Percentiles rank a stretch among this genome's conserved stretches.
Evolutionary conservation across 2,888 invertebrate genomes (phyloP).

Genomic region (Lepidocyrtinus sp.): DNA sequence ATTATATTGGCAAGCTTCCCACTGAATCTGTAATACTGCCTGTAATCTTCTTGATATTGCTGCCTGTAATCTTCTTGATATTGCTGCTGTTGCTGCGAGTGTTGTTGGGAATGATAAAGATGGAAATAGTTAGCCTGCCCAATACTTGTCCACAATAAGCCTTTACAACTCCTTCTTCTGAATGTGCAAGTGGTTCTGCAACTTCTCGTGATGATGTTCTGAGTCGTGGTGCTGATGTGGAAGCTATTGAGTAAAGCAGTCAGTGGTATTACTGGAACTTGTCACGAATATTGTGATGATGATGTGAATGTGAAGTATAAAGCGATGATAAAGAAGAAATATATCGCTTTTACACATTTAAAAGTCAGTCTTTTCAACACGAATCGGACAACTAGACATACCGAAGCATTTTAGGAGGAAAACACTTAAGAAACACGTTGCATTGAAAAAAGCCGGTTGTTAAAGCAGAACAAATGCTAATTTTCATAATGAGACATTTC

Average conservation of each 20-base stretch:
- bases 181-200: slow-evolving; percentile 13
- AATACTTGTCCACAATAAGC: slow-evolving; percentile 9
- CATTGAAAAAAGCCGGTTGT: not conserved
- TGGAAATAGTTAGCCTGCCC: slow-evolving; percentile 2
- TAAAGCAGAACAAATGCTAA: slow-evolving; percentile 4
- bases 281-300: slow-evolving; percentile 3
- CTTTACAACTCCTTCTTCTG: not conserved
- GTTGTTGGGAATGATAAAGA: not conserved
- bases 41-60: slow-evolving; percentile 1
- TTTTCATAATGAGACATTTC: no score
- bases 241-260: not conserved
- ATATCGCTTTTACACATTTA: not conserved
- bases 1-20: not conserved
- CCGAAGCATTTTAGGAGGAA: not conserved
- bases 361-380: no score
- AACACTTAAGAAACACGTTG: slow-evolving; percentile 2
- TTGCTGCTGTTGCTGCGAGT: not conserved
- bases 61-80: slow-evolving; percentile 5
- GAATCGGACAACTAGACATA: no score
- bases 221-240: slow-evolving; percentile 6
- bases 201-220: not conserved
- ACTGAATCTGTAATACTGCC: not conserved
- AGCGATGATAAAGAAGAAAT: not conserved
- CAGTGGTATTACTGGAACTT: slow-evolving; percentile 7
- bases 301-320: no score